Evolutionary conservation across 2,888 invertebrate genomes (phyloP).

Genomic region (Acleris literana): DNA sequence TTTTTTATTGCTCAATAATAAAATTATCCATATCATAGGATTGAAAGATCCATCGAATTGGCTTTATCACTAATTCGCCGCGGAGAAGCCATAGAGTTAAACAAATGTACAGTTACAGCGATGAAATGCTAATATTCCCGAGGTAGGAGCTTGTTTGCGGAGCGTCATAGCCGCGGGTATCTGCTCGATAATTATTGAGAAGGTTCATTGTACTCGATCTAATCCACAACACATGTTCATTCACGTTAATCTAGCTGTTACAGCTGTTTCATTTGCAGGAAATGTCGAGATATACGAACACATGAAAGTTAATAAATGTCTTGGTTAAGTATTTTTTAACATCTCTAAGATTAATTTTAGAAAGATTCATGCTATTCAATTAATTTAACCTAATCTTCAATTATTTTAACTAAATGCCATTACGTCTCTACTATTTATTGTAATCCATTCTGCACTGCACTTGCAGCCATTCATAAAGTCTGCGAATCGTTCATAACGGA

Average conservation of each 20-base stretch:
- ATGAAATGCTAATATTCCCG: slow-evolving; percentile 30
- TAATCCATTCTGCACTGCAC: slow-evolving; percentile 3
- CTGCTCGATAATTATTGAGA: slow-evolving; percentile 46
- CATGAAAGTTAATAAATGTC: not conserved
- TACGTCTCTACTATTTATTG: not conserved
- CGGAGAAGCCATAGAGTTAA: not conserved
- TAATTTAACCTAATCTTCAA: no score
- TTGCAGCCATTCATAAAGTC: slow-evolving; percentile 53
- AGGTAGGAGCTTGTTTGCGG: slow-evolving; percentile 40
- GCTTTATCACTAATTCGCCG: no score
- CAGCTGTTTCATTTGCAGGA: slow-evolving; percentile 27
- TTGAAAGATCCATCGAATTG: no score
- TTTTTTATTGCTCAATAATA: no score
- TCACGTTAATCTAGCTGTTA: slow-evolving; percentile 48
- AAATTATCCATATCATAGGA: no score
- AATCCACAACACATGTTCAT: slow-evolving; percentile 52
- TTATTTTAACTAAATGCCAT: no score
- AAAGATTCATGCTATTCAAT: no score
- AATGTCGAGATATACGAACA: not conserved
- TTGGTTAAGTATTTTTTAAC: not conserved
- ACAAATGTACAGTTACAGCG: slow-evolving; percentile 26
- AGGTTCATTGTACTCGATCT: slow-evolving; percentile 52
- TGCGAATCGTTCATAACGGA: slow-evolving; percentile 46
- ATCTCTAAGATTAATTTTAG: no score
- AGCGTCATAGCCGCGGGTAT: slow-evolving; percentile 39